Percentiles rank a stretch among this genome's conserved stretches.
These are phyloP conservation scores for Scomber colias DNA, from an alignment of 2,113 vertebrate species.

Conservation along the genomic window DNA sequence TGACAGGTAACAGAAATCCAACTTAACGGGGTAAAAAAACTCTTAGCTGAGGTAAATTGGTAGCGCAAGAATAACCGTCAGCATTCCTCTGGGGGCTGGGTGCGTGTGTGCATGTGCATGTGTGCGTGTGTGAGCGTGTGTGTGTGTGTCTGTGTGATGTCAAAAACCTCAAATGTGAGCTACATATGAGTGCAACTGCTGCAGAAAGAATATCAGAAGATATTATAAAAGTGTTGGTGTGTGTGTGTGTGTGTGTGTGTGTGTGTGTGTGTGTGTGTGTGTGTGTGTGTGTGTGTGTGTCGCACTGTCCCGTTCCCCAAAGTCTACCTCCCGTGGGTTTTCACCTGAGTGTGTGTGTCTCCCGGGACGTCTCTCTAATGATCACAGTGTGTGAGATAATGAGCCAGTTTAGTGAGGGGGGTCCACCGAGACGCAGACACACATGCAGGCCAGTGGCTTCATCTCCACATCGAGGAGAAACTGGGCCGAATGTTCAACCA, in stretches of 20 bases:
- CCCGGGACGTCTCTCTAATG: constrained; percentile 33
- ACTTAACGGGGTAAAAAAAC: no score
- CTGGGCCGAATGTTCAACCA: background rate
- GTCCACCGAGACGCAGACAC: constrained; percentile 34
- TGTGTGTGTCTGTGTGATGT: background rate
- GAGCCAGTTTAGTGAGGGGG: constrained; percentile 38
- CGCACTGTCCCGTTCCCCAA: constrained; percentile 13
- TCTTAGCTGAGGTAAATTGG: constrained; percentile 39
- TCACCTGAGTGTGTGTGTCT: constrained; percentile 40
- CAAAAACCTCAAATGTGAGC: constrained; percentile 9
- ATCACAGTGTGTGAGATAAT: constrained; percentile 50
- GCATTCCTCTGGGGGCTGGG: constrained; percentile 45
- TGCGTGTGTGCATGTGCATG: constrained; percentile 16
- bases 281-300: background rate
- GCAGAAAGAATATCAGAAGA: constrained; percentile 2
- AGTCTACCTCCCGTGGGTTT: background rate
- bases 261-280: constrained; percentile 6
- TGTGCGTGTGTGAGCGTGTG: constrained; percentile 3
- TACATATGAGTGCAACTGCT: constrained; percentile 16
- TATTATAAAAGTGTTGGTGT: background rate
- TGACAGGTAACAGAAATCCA: no score
- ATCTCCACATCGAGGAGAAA: background rate
- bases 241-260: constrained; percentile 20
- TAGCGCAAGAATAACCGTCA: constrained; percentile 60
- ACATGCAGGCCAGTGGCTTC: constrained; percentile 1